These are phyloP conservation scores for Phytoseiulus persimilis DNA, from an alignment of 2,888 invertebrate species.

Conservation along the genomic window DNA sequence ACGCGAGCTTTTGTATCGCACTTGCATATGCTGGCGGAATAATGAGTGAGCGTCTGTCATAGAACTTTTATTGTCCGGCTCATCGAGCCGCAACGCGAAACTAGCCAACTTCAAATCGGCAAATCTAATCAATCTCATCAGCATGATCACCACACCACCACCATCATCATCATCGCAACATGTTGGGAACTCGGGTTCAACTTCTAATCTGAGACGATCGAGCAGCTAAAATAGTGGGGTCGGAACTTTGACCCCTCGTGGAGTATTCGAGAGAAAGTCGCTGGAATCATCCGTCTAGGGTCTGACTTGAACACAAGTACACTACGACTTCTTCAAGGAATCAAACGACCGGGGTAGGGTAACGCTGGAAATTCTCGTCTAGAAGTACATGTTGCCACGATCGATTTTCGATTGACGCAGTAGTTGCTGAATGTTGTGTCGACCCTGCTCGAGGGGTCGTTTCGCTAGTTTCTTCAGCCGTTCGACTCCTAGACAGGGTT, in stretches of 20 bases:
- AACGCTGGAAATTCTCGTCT: background rate
- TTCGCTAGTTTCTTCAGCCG: slow-evolving; percentile 10
- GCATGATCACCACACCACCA: background rate
- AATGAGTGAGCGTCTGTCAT: too few species aligned
- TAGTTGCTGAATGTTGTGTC: slow-evolving; percentile 17
- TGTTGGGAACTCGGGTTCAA: background rate
- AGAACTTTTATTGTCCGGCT: too few species aligned
- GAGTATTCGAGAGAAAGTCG: too few species aligned
- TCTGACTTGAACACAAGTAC: too few species aligned
- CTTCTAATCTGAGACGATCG: background rate
- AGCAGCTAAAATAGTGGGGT: background rate
- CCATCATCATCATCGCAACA: background rate
- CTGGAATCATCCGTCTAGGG: too few species aligned
- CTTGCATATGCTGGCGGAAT: too few species aligned
- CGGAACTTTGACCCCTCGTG: too few species aligned
- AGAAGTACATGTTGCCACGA: slow-evolving; percentile 37
- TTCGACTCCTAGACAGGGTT: slow-evolving; percentile 13
- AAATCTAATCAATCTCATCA: background rate
- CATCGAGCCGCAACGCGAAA: background rate
- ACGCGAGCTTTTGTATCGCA: too few species aligned
- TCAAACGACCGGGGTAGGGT: background rate
- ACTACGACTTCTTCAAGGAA: too few species aligned
- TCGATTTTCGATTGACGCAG: slow-evolving; percentile 28
- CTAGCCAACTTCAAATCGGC: background rate
- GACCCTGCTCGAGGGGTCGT: background rate